These are phyloP conservation scores for Drosophila sucinea DNA, from an alignment of 1,140 invertebrate species.

Conservation along the genomic window DNA sequence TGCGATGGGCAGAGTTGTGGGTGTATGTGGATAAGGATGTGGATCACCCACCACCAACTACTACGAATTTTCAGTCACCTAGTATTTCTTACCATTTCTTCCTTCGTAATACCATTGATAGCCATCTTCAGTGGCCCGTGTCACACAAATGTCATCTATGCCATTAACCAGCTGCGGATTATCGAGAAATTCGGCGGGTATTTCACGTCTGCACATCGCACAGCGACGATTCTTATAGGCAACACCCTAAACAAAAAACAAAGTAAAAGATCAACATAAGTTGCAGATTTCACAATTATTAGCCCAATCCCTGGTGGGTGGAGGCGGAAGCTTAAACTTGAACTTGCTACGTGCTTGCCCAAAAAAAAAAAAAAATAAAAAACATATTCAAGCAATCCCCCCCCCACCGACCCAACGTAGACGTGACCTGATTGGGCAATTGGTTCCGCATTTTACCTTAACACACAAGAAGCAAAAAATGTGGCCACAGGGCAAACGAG, in stretches of 20 bases:
- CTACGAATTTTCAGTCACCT: background rate
- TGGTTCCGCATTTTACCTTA: conserved; percentile 86
- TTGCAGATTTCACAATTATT: background rate
- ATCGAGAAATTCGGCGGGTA: conserved; percentile 92
- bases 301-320: background rate
- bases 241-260: conserved; percentile 86
- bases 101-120: conserved; percentile 99
- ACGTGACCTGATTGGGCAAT: conserved; percentile 50
- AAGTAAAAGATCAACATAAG: background rate
- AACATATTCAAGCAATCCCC: background rate
- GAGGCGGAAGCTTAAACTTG: conserved; percentile 35
- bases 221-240: conserved; percentile 93
- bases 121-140: conserved; percentile 86
- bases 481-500: conserved; percentile 95
- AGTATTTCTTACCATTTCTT: conserved; percentile 89
- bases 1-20: conserved; percentile 39
- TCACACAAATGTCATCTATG: conserved; percentile 83
- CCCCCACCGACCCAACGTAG: background rate
- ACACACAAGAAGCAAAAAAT: conserved; percentile 98
- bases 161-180: conserved; percentile 90
- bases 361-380: conserved; percentile 32
- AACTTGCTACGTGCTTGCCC: conserved; percentile 61
- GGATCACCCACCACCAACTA: conserved; percentile 50
- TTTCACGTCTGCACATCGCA: conserved; percentile 93
- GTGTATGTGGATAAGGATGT: conserved; percentile 37